These are phyloP conservation scores for Platypus cylindrus DNA, from an alignment of 2,888 invertebrate genomes.

Conservation along the genomic window DNA sequence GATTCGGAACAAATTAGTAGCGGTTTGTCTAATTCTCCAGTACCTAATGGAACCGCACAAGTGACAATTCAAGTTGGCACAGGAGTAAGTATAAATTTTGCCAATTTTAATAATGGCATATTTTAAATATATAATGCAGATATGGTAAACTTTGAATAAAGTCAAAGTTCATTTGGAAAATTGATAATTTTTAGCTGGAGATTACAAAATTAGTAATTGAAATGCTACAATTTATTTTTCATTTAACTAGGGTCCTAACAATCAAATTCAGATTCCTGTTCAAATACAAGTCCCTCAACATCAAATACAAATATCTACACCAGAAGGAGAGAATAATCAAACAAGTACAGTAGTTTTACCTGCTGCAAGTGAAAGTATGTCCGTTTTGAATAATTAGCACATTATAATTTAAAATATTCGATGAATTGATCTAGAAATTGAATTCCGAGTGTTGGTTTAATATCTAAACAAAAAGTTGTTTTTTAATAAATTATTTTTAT, in stretches of 20 bases:
- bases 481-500: too few species aligned
- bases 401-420: too few species aligned
- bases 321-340: conserved; percentile 28
- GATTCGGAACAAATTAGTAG: conserved; percentile 13
- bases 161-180: too few species aligned
- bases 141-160: too few species aligned
- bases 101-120: neutral
- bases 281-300: conserved; percentile 53
- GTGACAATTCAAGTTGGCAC: conserved; percentile 31
- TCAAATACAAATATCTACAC: conserved; percentile 29
- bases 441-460: too few species aligned
- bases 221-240: neutral
- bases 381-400: conserved; percentile 18
- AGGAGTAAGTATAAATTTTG: conserved; percentile 16
- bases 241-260: conserved; percentile 43
- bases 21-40: conserved; percentile 7
- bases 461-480: too few species aligned
- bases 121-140: too few species aligned
- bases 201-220: neutral
- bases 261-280: conserved; percentile 48
- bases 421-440: too few species aligned
- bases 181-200: too few species aligned
- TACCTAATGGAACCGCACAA: conserved; percentile 26
- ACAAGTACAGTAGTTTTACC: conserved; percentile 42
- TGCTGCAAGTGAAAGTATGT: conserved; percentile 27